Base-by-base conservation (phyloP, 1,140 invertebrate genomes). In the Drosophila prosaltans region DNA sequence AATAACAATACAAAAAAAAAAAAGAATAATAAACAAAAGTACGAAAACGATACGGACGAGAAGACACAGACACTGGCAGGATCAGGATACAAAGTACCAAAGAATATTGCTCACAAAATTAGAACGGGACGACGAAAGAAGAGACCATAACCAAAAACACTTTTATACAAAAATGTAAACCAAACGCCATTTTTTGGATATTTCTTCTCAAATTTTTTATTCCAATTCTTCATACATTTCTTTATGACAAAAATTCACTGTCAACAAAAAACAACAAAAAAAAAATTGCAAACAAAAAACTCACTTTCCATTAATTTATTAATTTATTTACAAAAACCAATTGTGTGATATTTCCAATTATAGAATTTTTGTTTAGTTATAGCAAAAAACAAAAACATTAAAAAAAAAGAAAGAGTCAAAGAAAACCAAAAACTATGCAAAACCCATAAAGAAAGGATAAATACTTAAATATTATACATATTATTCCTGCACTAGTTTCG, bases 271-370 rank as follows among this genome's bases (percentile, higher is more conserved):
- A 65, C 9, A 45, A 54, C 60, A 24, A 61, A 30, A 24, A 62
- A 58, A 28, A 30, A 65, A n/a, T 65, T 63, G 24, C 26, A 57
- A 48, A 28, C 45, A 55, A 54, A 67, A 61, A 45, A 39, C 21
- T 39, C 65, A 68, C 69, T 55, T 72, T 62, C 73, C 61, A 57
- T 30, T 64, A 65, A 82, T 45, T 77, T 77, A 82, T 73, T 88
- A 71, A 81, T 69, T 73, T 76, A 79, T 73, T 69, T 43, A 69
- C 51, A 65, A 65, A 26, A 10, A 72, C 57, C 54, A 69, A 81
- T 86, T 78, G 68, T 88, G 83, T 83, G 80, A 88, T 88, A 88
- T 80, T 59, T 71, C 66, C 45, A 77, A 69, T 41, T 43, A 51
- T 39, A 54, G 36, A 41, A 45, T 68, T 67, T 80, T 76, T 71